Percentiles rank a stretch among this genome's conserved stretches.
Evolutionary conservation across 2,797 vertebrate genomes (phyloP).

Genomic region (Coregonus sp.): DNA sequence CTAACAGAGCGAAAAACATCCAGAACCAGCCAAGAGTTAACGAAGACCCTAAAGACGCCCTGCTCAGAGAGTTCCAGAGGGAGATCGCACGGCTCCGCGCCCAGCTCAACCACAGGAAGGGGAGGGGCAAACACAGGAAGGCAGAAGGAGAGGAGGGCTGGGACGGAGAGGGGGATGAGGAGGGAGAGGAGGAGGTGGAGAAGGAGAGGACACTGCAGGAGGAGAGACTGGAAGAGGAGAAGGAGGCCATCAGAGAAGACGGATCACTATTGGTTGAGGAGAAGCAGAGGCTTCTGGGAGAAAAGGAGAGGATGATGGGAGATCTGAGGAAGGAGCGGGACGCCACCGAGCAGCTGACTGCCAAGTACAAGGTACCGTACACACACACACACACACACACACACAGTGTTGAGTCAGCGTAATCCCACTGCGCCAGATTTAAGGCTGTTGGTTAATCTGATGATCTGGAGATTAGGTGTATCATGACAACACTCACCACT

Average conservation of each 20-base stretch:
- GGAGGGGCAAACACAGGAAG: constrained; percentile 83
- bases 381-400: not conserved
- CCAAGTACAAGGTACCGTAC: constrained; percentile 88
- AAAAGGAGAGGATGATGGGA: constrained; percentile 96
- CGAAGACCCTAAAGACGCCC: constrained; percentile 94
- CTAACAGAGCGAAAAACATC: constrained; percentile 97
- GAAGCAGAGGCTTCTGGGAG: constrained; percentile 91
- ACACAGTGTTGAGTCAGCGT: constrained; percentile 28
- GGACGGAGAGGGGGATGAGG: constrained; percentile 66
- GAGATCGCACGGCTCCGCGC: constrained; percentile 92
- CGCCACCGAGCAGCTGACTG: constrained; percentile 88
- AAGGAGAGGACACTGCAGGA: constrained; percentile 90
- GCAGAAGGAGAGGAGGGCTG: constrained; percentile 68
- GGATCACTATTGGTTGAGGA: constrained; percentile 89
- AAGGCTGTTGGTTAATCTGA: constrained; percentile 41
- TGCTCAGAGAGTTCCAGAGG: constrained; percentile 92
- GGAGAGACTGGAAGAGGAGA: constrained; percentile 90
- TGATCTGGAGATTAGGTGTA: constrained; percentile 33
- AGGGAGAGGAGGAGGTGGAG: constrained; percentile 71
- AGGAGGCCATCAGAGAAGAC: constrained; percentile 90
- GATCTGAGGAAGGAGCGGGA: constrained; percentile 91
- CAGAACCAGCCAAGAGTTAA: constrained; percentile 95
- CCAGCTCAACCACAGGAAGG: constrained; percentile 85
- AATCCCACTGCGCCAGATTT: constrained; percentile 37
- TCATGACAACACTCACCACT: not conserved